Conservation (phyloP, 2,888 invertebrate genomes). For the Branchinecta sandiegonensis region DNA sequence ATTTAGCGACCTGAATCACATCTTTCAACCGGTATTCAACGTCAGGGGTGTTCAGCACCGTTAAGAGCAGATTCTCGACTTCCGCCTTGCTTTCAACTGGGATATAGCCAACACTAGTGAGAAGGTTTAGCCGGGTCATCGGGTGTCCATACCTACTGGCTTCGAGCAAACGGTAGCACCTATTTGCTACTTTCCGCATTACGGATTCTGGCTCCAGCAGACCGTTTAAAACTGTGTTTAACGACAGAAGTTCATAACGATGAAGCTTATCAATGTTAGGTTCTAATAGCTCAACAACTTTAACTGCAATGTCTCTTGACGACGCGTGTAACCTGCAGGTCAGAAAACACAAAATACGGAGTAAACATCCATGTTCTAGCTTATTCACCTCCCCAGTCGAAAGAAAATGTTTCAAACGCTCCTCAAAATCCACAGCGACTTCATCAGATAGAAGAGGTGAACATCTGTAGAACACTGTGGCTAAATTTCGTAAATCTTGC, state of each 20-base stretch:
- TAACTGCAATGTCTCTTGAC: neutral
- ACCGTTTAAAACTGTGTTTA: neutral
- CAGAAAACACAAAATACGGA: neutral
- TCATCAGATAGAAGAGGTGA: neutral
- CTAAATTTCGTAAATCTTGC: slow-evolving; percentile 3
- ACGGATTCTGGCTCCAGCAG: neutral
- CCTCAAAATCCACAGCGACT: neutral
- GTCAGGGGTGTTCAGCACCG: neutral
- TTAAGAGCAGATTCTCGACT: neutral
- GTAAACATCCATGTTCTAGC: neutral
- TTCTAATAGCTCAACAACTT: neutral
- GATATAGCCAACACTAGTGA: neutral
- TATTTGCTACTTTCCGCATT: neutral
- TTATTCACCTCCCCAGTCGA: neutral
- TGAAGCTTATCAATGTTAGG: neutral
- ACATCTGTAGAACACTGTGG: neutral
- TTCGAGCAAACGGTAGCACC: neutral
- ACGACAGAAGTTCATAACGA: slow-evolving; percentile 5
- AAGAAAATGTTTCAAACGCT: neutral
- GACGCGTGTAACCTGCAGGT: neutral
- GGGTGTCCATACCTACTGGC: neutral
- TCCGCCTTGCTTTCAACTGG: neutral
- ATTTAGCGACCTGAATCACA: neutral
- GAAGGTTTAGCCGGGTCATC: neutral
- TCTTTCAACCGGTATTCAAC: slow-evolving; percentile 10